Percentiles rank a stretch among this genome's conserved stretches.
phyloP scores from a whole-genome alignment of 2,797 vertebrate genomes.

The Todus mexicanus region DNA sequence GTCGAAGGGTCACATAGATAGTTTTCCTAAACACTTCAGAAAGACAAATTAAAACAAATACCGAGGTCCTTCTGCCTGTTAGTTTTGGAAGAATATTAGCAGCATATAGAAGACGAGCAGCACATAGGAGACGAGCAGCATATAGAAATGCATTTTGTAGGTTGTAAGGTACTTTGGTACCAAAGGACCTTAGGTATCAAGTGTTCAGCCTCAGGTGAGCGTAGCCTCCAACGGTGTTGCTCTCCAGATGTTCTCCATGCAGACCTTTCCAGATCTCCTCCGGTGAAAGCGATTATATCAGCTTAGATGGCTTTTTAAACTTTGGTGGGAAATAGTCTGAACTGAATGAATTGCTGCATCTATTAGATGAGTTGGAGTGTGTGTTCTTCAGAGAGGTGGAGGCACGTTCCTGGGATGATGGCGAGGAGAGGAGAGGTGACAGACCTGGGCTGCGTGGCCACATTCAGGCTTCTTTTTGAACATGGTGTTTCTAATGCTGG shows the following conservation, averaged over 20 bases:
- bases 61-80: neutral
- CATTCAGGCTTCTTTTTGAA: neutral
- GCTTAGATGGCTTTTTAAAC: neutral
- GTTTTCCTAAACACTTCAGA: neutral
- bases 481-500: neutral
- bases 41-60: neutral
- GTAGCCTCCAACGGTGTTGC: neutral
- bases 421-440: neutral
- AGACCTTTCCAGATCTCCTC: accelerated
- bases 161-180: neutral
- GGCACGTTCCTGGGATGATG: neutral
- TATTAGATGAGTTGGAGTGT: neutral
- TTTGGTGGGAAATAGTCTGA: neutral
- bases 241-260: neutral
- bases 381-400: neutral
- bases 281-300: neutral
- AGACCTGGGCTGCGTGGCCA: neutral
- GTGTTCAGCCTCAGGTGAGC: neutral
- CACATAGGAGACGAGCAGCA: too few relatives aligned
- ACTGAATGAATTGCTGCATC: neutral
- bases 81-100: neutral
- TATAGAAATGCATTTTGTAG: neutral
- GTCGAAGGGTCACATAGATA: neutral
- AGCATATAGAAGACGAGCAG: too few relatives aligned
- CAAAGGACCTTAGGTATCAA: accelerated